A percentile compares a stretch with the other conserved stretches of the same genome.
Evolutionary conservation across 2,888 invertebrate species (phyloP).

Genomic region (Lepidochitona cinerea): DNA sequence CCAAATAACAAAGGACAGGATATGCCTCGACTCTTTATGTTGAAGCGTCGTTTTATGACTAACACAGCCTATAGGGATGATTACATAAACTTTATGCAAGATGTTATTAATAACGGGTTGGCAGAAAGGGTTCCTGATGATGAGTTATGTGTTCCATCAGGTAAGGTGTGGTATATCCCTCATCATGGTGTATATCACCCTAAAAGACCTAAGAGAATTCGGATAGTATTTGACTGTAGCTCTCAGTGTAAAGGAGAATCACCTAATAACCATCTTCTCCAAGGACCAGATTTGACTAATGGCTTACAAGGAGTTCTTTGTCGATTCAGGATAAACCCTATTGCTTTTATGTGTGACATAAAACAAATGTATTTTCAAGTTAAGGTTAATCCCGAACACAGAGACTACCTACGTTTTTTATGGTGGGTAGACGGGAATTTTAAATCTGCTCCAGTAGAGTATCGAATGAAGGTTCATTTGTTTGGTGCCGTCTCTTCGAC

Average conservation of each 20-base stretch:
- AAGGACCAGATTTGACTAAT: conserved; percentile 33
- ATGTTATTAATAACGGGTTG: not conserved
- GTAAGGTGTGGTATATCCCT: too few relatives aligned
- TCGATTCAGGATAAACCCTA: conserved; percentile 22
- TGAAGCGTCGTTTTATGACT: not conserved
- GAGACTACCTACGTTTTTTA: conserved; percentile 29
- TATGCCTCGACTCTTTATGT: too few relatives aligned
- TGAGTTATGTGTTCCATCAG: too few relatives aligned
- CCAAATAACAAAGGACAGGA: not conserved
- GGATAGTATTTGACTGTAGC: conserved; percentile 34
- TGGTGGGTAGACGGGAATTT: conserved; percentile 19
- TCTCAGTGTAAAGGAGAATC: conserved; percentile 14
- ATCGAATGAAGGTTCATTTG: conserved; percentile 29
- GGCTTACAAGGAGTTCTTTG: conserved; percentile 25
- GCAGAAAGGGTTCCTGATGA: not conserved
- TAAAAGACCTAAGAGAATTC: not conserved
- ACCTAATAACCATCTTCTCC: conserved; percentile 24
- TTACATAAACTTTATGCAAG: conserved; percentile 14
- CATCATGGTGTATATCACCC: conserved; percentile 5
- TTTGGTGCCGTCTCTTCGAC: conserved; percentile 37
- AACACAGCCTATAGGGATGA: conserved; percentile 16
- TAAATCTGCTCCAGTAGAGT: conserved; percentile 7
- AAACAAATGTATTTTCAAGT: conserved; percentile 28
- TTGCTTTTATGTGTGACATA: conserved; percentile 30
- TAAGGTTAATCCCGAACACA: conserved; percentile 10